Evolutionary conservation across 1,140 invertebrate genomes (phyloP).

Genomic region (Leptopilina clavipes): DNA sequence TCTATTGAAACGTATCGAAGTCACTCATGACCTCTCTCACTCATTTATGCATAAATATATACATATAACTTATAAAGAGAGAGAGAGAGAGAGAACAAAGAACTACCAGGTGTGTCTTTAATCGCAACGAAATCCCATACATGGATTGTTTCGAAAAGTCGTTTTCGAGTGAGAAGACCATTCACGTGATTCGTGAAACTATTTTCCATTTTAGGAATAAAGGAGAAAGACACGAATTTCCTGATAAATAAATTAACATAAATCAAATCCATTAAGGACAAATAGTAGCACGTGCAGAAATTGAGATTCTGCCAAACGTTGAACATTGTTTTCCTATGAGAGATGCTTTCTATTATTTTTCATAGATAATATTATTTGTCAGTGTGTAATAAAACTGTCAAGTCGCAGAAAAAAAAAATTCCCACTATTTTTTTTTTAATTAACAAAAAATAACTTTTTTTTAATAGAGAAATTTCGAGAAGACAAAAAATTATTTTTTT

Average conservation of each 20-base stretch:
- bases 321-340: not conserved
- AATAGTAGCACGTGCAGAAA: conserved; percentile 23
- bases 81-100: not conserved
- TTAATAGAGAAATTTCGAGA: no score
- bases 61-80: no score
- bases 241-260: conserved; percentile 32
- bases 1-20: conserved; percentile 33
- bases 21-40: conserved; percentile 31
- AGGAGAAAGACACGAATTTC: conserved; percentile 7
- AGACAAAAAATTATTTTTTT: no score
- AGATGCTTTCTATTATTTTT: not conserved
- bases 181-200: conserved; percentile 26
- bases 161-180: conserved; percentile 31
- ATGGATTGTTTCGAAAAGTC: conserved; percentile 6
- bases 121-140: conserved; percentile 17
- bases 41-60: conserved; percentile 6
- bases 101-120: conserved; percentile 32
- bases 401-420: no score
- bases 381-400: no score
- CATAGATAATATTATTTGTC: no score
- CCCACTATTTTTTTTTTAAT: no score
- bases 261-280: conserved; percentile 24
- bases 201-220: conserved; percentile 22
- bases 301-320: not conserved
- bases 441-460: no score